These are phyloP conservation scores for Heliornis fulica DNA, from an alignment of 2,113 vertebrate species.

Conservation along the genomic window DNA sequence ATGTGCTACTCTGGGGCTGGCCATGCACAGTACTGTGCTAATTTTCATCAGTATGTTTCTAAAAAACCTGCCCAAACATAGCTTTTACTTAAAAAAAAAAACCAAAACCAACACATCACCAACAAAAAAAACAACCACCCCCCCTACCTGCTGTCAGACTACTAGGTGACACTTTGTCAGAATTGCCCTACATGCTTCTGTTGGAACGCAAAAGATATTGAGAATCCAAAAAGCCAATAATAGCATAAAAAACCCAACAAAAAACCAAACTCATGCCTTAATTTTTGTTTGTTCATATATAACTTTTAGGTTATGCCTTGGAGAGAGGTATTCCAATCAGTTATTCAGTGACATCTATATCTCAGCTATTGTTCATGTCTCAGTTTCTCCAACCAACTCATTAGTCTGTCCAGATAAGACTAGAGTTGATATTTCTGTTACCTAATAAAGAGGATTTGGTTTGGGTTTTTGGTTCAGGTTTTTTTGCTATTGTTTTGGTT, in stretches of 20 bases:
- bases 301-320: neutral
- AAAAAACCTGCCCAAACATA: neutral
- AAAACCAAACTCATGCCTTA: no score
- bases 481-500: neutral
- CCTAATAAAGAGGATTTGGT: neutral
- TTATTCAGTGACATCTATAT: neutral
- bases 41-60: neutral
- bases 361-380: neutral
- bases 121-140: no score
- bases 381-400: neutral
- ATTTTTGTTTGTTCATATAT: neutral
- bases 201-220: neutral
- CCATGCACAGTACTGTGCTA: neutral
- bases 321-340: neutral
- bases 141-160: no score
- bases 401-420: neutral
- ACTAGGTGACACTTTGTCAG: neutral
- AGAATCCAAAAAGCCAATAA: neutral
- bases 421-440: neutral
- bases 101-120: no score
- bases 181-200: neutral
- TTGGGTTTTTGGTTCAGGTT: neutral
- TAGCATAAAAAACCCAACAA: neutral
- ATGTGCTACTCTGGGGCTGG: neutral
- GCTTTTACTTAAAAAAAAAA: neutral